Evolutionary conservation across 1,140 invertebrate species (phyloP).

Genomic region (Neodiprion virginianus): DNA sequence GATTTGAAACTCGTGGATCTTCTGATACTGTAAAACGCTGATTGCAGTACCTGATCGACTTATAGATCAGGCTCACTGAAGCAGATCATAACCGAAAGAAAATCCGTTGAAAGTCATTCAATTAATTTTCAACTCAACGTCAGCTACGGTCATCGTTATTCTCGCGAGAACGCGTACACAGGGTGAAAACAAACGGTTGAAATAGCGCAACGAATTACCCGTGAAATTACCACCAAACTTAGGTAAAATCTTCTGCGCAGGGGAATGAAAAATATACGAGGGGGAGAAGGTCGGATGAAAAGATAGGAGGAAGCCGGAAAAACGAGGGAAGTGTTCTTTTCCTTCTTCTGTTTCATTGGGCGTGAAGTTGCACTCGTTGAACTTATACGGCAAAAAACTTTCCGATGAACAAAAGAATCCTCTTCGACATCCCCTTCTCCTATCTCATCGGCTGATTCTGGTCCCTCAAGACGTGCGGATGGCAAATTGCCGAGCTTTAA

Average conservation of each 20-base stretch:
- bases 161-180: constrained; percentile 23
- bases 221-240: constrained; percentile 37
- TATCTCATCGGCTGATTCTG: background rate
- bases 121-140: constrained; percentile 4
- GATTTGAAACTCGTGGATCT: too few relatives aligned
- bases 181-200: constrained; percentile 20
- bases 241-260: constrained; percentile 29
- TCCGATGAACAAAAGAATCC: constrained; percentile 23
- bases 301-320: constrained; percentile 11
- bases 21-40: too few relatives aligned
- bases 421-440: constrained; percentile 7
- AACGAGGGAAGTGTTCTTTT: constrained; percentile 10
- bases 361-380: constrained; percentile 33
- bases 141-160: background rate
- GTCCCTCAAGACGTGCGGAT: constrained; percentile 13
- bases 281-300: constrained; percentile 14
- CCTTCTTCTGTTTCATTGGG: constrained; percentile 31
- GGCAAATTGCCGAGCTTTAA: background rate
- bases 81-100: too few relatives aligned
- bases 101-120: too few relatives aligned
- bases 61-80: too few relatives aligned
- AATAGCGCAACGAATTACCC: constrained; percentile 33
- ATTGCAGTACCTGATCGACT: too few relatives aligned
- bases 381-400: constrained; percentile 26
- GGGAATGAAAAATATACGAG: constrained; percentile 25